Evolutionary conservation across 2,888 invertebrate species (phyloP), one percentile per base, ranked within the genome.

Genomic region (Isoperla grammatica): DNA sequence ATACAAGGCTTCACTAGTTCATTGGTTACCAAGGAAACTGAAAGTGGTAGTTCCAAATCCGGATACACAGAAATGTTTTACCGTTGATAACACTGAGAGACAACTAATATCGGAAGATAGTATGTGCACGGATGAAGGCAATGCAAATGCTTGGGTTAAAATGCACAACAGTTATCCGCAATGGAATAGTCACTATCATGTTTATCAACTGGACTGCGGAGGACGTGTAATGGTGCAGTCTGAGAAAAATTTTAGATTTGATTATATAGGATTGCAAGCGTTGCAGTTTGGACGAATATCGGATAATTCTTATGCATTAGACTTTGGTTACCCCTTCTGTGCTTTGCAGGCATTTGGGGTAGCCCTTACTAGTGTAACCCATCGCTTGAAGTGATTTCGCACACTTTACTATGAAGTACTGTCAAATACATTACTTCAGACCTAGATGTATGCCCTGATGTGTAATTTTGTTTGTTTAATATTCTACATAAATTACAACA

Each of bases 171-270:
- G 15, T 50, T 20, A 13, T 9, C 57, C 57, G 1, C 9, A 13
- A 19, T 57, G 57, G 57, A 57, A 49, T 17, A 39, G 48, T 20
- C 5, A 8, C 2, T 37, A 12, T 6, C 6, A 29, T n/a, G 19
- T 57, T 11, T 57, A 49, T 49, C 49, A 57, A 29, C 49, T 49
- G 11, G 49, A 57, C 49, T 57, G 29, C 20, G 39, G 49, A 6
- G 49, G 49, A 15, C 11, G 57, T 15, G 35, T 37, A 3, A 49
- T 39, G 9, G 19, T 57, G 8, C 39, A 39, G 17, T 57, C 57
- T 29, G 57, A 57, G 49, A 57, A 57, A 35, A 57, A 57, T 17
- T 57, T 48, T 19, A 35, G 37, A 8, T 57, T 57, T 49, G 29
- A 57, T 49, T 57, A 35, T 12, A 15, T 35, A 3, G 49, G 39